These are phyloP conservation scores for Tetropium fuscum DNA, from an alignment of 2,888 invertebrate species.

Conservation along the genomic window DNA sequence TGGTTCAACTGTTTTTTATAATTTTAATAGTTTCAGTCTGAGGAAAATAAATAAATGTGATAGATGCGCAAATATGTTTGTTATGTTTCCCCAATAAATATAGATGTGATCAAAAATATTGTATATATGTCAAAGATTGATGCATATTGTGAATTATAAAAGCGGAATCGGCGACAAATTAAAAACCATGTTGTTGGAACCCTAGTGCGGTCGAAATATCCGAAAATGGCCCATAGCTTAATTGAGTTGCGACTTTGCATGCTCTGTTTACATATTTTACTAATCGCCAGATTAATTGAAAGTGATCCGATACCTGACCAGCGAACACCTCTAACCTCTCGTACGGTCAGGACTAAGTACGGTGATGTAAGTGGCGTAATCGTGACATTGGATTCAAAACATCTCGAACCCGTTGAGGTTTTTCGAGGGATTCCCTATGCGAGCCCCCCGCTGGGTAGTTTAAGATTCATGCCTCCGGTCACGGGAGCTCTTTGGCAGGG, in stretches of 20 bases:
- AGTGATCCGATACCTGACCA: conserved; percentile 56
- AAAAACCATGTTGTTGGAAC: conserved; percentile 7
- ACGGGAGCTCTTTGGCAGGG: conserved; percentile 93
- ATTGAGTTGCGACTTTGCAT: neutral
- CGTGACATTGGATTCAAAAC: conserved; percentile 83
- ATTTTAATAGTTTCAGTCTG: neutral
- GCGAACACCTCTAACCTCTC: conserved; percentile 75
- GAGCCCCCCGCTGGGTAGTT: conserved; percentile 87
- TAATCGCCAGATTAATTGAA: conserved; percentile 25
- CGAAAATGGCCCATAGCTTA: conserved; percentile 16
- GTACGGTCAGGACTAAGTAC: conserved; percentile 89
- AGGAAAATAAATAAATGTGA: conserved; percentile 6
- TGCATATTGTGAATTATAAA: neutral
- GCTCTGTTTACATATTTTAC: conserved; percentile 13
- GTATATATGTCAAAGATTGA: neutral
- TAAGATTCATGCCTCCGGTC: conserved; percentile 97
- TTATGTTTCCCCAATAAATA: neutral
- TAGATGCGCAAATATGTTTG: neutral
- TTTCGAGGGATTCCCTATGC: conserved; percentile 96
- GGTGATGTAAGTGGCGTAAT: conserved; percentile 89
- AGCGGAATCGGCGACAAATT: neutral
- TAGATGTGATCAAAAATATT: neutral
- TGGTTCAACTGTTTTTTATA: neutral
- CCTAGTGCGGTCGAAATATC: conserved; percentile 4
- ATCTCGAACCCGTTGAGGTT: conserved; percentile 90